These are phyloP conservation scores for Ophion slaviceki DNA, from an alignment of 2,888 invertebrate species.

Conservation along the genomic window DNA sequence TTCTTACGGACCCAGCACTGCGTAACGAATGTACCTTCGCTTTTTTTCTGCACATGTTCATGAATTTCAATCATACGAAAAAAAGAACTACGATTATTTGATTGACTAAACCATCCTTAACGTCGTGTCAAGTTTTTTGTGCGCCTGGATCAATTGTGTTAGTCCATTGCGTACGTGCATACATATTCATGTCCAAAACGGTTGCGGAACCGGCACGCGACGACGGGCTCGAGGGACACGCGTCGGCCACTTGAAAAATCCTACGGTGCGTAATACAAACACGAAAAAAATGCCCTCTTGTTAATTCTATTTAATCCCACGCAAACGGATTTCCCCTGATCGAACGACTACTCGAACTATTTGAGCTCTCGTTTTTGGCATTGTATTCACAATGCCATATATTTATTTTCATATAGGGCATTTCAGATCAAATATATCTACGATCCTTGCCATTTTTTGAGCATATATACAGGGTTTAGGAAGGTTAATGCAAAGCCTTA, in stretches of 20 bases:
- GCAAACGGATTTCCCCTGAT: slow-evolving; percentile 57
- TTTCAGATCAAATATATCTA: background rate
- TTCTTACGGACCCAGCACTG: background rate
- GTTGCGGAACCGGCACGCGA: slow-evolving; percentile 62
- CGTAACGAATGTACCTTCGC: background rate
- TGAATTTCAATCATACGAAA: slow-evolving; percentile 19
- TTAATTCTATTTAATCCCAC: slow-evolving; percentile 78
- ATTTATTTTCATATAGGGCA: slow-evolving; percentile 24
- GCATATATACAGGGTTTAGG: no score
- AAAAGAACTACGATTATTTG: slow-evolving; percentile 35
- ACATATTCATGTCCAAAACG: slow-evolving; percentile 38
- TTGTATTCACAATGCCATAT: slow-evolving; percentile 42
- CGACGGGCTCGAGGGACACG: slow-evolving; percentile 70
- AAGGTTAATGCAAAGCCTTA: no score
- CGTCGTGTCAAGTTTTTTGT: slow-evolving; percentile 55
- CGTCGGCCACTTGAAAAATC: slow-evolving; percentile 68
- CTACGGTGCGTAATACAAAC: slow-evolving; percentile 48
- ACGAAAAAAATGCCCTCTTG: slow-evolving; percentile 59
- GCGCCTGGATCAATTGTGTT: slow-evolving; percentile 36
- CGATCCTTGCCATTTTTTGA: background rate
- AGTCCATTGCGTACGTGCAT: slow-evolving; percentile 6
- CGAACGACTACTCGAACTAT: slow-evolving; percentile 58
- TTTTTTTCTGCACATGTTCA: slow-evolving; percentile 9
- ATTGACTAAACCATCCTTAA: slow-evolving; percentile 50
- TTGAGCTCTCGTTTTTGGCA: slow-evolving; percentile 30